Conservation (phyloP, 2,888 invertebrate species). For the Koerneria pararmatus region DNA sequence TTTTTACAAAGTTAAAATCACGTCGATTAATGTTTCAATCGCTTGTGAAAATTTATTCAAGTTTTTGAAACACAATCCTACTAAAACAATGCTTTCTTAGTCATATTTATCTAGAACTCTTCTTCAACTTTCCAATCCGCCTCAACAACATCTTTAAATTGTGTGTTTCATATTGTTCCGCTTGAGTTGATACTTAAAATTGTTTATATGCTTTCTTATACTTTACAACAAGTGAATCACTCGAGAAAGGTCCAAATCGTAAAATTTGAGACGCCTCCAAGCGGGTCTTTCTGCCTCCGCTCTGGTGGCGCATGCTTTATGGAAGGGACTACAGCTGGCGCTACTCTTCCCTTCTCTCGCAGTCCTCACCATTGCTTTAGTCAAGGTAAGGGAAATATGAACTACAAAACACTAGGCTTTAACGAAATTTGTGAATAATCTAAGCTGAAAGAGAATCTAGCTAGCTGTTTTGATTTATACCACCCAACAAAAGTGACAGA, state of each 20-base stretch:
- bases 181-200: neutral
- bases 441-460: neutral
- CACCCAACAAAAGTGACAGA: too few relatives aligned
- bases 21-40: too few relatives aligned
- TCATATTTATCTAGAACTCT: neutral
- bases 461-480: too few relatives aligned
- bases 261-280: constrained; percentile 13
- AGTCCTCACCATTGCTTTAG: constrained; percentile 14
- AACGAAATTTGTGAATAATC: neutral
- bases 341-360: constrained; percentile 17
- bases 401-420: neutral
- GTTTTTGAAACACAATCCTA: neutral
- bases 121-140: neutral
- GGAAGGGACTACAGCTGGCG: constrained; percentile 17
- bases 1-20: neutral
- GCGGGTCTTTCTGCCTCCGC: constrained; percentile 17
- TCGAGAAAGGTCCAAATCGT: too few relatives aligned
- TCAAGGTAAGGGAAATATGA: constrained; percentile 4
- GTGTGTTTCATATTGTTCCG: too few relatives aligned
- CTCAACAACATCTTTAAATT: neutral
- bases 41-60: neutral
- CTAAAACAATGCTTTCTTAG: neutral
- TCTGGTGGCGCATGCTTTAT: constrained; percentile 16
- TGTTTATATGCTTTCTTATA: neutral
- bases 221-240: too few relatives aligned